phyloP scores from a whole-genome alignment of 2,888 invertebrate genomes.

The Eristalis pertinax region DNA sequence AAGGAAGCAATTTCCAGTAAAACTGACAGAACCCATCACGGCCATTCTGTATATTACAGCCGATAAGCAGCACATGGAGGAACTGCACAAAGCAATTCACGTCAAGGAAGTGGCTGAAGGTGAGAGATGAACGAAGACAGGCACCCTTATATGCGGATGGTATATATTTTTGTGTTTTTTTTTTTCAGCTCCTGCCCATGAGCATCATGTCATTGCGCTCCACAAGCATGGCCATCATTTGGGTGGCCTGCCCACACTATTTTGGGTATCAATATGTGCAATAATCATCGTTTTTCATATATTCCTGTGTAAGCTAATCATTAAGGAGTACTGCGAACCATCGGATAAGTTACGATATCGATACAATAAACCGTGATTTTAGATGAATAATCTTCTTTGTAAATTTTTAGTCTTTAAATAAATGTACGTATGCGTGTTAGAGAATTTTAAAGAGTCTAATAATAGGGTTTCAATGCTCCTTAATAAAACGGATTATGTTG shows the following conservation, averaged over 20 bases:
- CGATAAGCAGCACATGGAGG: conserved; percentile 94
- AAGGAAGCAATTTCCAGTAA: conserved; percentile 89
- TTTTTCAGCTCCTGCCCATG: conserved; percentile 90
- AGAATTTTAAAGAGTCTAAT: conserved; percentile 40
- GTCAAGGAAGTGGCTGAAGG: conserved; percentile 90
- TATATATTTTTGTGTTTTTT: conserved; percentile 71
- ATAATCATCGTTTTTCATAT: conserved; percentile 95
- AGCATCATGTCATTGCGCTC: conserved; percentile 93
- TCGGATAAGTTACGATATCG: conserved; percentile 86
- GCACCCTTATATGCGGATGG: too few relatives aligned
- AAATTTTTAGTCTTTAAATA: conserved; percentile 58
- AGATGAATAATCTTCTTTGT: conserved; percentile 74
- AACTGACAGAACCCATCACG: conserved; percentile 93
- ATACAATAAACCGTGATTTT: conserved; percentile 86
- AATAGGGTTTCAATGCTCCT: conserved; percentile 29
- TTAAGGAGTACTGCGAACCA: conserved; percentile 92
- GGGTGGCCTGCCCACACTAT: conserved; percentile 93
- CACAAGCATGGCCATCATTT: conserved; percentile 95
- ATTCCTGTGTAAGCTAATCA: conserved; percentile 94
- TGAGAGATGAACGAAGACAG: conserved; percentile 52
- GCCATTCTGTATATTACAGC: conserved; percentile 95
- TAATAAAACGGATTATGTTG: conserved; percentile 23
- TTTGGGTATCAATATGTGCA: conserved; percentile 95
- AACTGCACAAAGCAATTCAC: conserved; percentile 94
- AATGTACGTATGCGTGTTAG: conserved; percentile 62